Evolutionary conservation across 1,140 invertebrate genomes (phyloP).

Genomic region (Drosophila littoralis): DNA sequence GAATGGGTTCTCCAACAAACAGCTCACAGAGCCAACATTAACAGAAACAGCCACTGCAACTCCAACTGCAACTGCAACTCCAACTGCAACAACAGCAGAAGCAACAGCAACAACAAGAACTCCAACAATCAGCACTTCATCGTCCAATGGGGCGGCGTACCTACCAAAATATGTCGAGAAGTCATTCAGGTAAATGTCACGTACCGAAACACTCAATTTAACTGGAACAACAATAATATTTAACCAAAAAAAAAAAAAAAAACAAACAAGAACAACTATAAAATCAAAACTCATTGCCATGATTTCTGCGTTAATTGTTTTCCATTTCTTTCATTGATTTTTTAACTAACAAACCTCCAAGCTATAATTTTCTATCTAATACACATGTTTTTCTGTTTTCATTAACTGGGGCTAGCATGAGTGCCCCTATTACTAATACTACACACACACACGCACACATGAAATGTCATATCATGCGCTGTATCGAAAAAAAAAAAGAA

Average conservation of each 20-base stretch:
- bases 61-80: conserved; percentile 11
- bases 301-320: conserved; percentile 9
- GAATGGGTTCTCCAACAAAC: conserved; percentile 16
- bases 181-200: conserved; percentile 84
- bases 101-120: conserved; percentile 23
- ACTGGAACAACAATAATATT: background rate
- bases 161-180: conserved; percentile 84
- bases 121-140: conserved; percentile 32
- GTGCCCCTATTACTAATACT: conserved; percentile 12
- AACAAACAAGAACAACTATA: background rate
- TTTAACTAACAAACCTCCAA: background rate
- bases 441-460: conserved; percentile 15
- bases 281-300: conserved; percentile 18
- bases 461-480: conserved; percentile 27
- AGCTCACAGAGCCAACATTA: conserved; percentile 13
- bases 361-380: background rate
- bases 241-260: background rate
- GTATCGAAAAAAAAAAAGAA: conserved; percentile 48
- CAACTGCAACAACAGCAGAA: conserved; percentile 23
- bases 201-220: conserved; percentile 26
- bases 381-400: conserved; percentile 11
- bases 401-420: conserved; percentile 23
- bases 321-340: background rate
- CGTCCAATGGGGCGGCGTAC: conserved; percentile 75
- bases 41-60: conserved; percentile 42